phyloP scores from a whole-genome alignment of 2,797 vertebrate genomes.

The Poecilia wingei region DNA sequence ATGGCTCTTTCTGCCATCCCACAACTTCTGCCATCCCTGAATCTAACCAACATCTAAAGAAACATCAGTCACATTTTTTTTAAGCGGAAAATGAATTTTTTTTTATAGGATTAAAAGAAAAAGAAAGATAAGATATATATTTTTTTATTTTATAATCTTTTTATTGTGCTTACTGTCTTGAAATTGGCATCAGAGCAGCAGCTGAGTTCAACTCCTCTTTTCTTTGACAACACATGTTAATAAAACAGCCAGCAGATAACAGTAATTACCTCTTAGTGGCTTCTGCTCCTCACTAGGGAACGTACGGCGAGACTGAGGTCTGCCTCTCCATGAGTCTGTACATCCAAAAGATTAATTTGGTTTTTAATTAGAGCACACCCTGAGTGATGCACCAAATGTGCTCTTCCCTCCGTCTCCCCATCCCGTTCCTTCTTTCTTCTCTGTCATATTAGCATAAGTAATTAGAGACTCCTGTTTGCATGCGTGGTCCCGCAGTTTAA shows the following conservation, averaged over 20 bases:
- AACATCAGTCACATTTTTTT: conserved; percentile 44
- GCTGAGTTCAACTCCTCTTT: conserved; percentile 74
- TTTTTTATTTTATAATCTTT: conserved; percentile 69
- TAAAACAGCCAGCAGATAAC: conserved; percentile 83
- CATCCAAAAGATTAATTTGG: conserved; percentile 77
- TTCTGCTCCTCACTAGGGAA: conserved; percentile 67
- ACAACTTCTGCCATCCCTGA: conserved; percentile 38
- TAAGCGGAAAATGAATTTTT: conserved; percentile 35
- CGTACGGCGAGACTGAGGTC: conserved; percentile 58
- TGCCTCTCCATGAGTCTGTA: conserved; percentile 62
- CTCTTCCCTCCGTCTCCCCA: conserved; percentile 25
- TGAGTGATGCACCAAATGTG: conserved; percentile 66
- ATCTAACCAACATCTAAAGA: conserved; percentile 50
- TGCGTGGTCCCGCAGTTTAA: conserved; percentile 71
- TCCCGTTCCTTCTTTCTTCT: conserved; percentile 30
- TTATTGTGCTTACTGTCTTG: conserved; percentile 68
- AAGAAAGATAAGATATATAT: conserved; percentile 8
- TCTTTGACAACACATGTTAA: conserved; percentile 83
- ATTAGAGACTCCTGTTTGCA: conserved; percentile 79
- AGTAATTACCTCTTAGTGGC: conserved; percentile 83
- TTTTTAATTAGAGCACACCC: conserved; percentile 81
- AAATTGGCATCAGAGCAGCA: conserved; percentile 69
- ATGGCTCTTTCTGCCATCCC: not conserved
- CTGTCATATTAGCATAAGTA: conserved; percentile 81
- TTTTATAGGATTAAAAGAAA: conserved; percentile 42